Base-by-base conservation (phyloP, 2,113 vertebrate species). In the Progne subis region DNA sequence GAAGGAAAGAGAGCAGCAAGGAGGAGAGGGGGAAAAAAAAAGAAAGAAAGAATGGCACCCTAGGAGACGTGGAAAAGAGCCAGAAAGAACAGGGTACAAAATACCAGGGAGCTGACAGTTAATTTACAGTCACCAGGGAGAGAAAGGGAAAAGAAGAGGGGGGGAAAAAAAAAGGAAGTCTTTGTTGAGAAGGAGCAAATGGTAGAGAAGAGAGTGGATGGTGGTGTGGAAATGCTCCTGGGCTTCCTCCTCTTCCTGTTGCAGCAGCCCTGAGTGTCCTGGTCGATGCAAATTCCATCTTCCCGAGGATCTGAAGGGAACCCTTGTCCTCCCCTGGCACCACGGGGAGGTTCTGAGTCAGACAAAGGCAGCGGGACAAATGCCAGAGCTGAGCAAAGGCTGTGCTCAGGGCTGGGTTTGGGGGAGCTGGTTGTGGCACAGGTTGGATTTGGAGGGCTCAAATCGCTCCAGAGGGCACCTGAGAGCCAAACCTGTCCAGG, bases 41-140 rank as follows among this genome's bases (percentile, higher is more conserved):
- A 2, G 37, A 37, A 37, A 37, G 37, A 59, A 82, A 78, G 37
- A 93, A 65, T 43, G 78, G 70, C 47, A 70, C 89, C 77, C 87
- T 80, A n/a, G 86, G 93, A 86, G 92, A 90, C 86, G 13, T 94
- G 94, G 94, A 76, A 23, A 77, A 79, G 61, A 82, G 95, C 86
- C 92, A 97, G 90, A 15, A 49, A 92, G 75, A 81, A 70, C 50
- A 60, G 68, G 29, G 65, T 70, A 89, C 56, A 78, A 83, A 91
- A 43, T 79, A 60, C 32, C 43, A 63, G 56, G 67, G 81, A 95
- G 24, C 44, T 80, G 90, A 71, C 87, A 92, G 79, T 82, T 89
- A 94, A 93, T 94, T 92, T 79, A 77, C 53, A 71, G 93, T n/a
- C 87, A 92, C 52, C 39, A 87, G 85, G 92, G 92, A 59, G 72